These are phyloP conservation scores for Panthera leo DNA, from an alignment of 2,113 vertebrate genomes.

Conservation along the genomic window DNA sequence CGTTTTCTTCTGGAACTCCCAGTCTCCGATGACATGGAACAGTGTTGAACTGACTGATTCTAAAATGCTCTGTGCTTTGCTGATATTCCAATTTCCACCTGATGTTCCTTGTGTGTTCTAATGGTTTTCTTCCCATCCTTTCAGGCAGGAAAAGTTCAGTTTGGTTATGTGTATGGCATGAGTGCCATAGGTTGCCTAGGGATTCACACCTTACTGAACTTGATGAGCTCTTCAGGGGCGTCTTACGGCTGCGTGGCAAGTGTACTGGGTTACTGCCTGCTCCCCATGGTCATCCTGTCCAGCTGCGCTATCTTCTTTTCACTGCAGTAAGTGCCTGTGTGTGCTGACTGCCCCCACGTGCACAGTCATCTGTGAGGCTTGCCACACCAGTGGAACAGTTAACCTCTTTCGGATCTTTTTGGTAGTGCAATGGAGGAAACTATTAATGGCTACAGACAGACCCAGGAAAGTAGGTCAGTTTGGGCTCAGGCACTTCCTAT, in stretches of 20 bases:
- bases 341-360: background rate
- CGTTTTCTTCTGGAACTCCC: background rate
- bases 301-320: conserved; percentile 87
- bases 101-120: background rate
- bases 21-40: background rate
- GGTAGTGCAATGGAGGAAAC: background rate
- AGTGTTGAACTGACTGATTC: background rate
- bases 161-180: conserved; percentile 91
- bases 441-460: background rate
- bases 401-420: background rate
- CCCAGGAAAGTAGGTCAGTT: background rate
- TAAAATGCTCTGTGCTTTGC: background rate
- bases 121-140: conserved; percentile 31
- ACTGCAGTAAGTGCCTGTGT: conserved; percentile 87
- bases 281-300: conserved; percentile 92
- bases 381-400: background rate
- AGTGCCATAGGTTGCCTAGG: conserved; percentile 89
- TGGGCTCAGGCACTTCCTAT: conserved; percentile 1
- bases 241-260: conserved; percentile 91
- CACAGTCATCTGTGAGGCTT: background rate
- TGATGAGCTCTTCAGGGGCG: conserved; percentile 89
- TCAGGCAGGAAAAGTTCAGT: conserved; percentile 93
- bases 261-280: conserved; percentile 92
- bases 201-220: conserved; percentile 88
- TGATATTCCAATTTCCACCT: background rate